Conservation (phyloP, 2,888 invertebrate species). For the Opisthograptis luteolata region DNA sequence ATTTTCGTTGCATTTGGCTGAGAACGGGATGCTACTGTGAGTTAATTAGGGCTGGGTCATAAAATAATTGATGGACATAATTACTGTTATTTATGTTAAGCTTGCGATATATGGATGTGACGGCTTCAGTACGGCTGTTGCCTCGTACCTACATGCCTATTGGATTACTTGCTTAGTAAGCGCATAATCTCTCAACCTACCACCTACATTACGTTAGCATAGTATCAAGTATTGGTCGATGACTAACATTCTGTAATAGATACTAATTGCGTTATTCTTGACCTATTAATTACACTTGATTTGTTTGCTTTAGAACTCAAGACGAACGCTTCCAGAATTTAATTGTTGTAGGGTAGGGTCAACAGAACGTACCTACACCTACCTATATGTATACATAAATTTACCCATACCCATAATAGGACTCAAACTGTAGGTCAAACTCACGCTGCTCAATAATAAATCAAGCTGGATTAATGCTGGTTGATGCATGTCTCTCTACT, state of each 20-base stretch:
- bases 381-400: not conserved
- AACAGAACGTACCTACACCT: not conserved
- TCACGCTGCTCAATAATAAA: too few relatives aligned
- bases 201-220: too few relatives aligned
- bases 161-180: not conserved
- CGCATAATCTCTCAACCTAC: too few relatives aligned
- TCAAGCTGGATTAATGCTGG: too few relatives aligned
- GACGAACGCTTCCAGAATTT: too few relatives aligned
- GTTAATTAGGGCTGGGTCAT: constrained; percentile 49
- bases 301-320: too few relatives aligned
- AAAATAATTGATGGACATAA: constrained; percentile 37
- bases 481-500: too few relatives aligned
- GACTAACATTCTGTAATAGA: not conserved
- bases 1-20: constrained; percentile 48
- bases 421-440: too few relatives aligned
- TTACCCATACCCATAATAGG: too few relatives aligned
- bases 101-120: not conserved
- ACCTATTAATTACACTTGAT: not conserved
- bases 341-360: too few relatives aligned
- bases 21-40: constrained; percentile 31
- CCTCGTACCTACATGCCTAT: not conserved
- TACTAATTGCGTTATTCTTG: not conserved
- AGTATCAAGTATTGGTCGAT: not conserved
- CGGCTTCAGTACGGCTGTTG: not conserved
- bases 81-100: constrained; percentile 7